Conservation (phyloP, 2,797 vertebrate species). For the Parauchenoglanis ngamensis region DNA sequence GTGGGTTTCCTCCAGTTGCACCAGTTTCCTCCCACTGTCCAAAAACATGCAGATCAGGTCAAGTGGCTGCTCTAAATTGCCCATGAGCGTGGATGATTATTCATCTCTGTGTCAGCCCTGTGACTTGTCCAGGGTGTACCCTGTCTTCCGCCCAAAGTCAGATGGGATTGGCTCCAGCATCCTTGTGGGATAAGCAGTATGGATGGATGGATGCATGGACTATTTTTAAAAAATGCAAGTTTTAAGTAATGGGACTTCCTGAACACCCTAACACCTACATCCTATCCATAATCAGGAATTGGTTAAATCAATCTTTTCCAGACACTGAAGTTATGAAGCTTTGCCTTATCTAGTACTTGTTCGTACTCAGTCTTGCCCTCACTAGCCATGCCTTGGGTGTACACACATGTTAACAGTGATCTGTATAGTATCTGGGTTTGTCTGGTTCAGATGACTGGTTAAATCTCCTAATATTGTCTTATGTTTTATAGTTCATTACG, state of each 20-base stretch:
- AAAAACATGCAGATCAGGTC: too few species aligned
- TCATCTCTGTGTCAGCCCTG: too few species aligned
- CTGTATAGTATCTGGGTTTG: not conserved
- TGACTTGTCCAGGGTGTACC: too few species aligned
- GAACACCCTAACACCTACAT: not conserved
- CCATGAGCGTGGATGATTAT: too few species aligned
- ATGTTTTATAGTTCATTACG: not conserved
- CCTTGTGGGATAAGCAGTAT: too few species aligned
- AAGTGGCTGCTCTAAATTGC: too few species aligned
- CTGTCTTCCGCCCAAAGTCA: too few species aligned
- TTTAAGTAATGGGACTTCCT: not conserved
- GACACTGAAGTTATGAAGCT: not conserved
- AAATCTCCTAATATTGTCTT: not conserved
- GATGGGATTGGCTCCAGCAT: too few species aligned
- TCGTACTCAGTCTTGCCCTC: not conserved
- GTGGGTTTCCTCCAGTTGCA: too few species aligned
- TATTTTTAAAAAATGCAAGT: not conserved
- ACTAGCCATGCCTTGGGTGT: not conserved
- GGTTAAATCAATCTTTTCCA: not conserved
- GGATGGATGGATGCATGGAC: too few species aligned
- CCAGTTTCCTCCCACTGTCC: too few species aligned
- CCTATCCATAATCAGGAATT: not conserved
- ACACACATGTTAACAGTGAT: not conserved
- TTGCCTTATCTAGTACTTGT: not conserved
- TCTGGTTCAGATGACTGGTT: not conserved